Evolutionary conservation across 2,888 invertebrate genomes (phyloP).

Genomic region (Unio pictorum): DNA sequence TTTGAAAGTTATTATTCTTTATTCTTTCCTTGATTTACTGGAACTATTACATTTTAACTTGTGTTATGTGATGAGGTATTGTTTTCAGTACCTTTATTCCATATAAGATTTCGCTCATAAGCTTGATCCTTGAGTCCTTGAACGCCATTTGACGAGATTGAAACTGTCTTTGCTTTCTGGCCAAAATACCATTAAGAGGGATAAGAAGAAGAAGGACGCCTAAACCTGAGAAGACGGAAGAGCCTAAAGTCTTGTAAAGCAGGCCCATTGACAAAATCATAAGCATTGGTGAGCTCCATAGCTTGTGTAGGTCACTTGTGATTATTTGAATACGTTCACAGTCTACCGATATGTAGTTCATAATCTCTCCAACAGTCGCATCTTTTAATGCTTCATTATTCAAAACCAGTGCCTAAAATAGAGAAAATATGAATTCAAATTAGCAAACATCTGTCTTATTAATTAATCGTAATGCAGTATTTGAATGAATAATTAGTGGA

Average conservation of each 20-base stretch:
- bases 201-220: constrained; percentile 94
- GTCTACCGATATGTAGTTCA: constrained; percentile 71
- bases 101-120: constrained; percentile 64
- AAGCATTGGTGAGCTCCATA: constrained; percentile 81
- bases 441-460: too few species aligned
- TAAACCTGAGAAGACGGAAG: constrained; percentile 88
- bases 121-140: constrained; percentile 63
- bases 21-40: too few species aligned
- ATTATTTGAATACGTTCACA: constrained; percentile 69
- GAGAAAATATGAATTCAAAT: not conserved
- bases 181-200: constrained; percentile 69
- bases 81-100: constrained; percentile 64
- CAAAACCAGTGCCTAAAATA: constrained; percentile 65
- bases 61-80: constrained; percentile 5
- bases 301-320: constrained; percentile 49
- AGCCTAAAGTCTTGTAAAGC: constrained; percentile 73
- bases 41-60: too few species aligned
- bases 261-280: constrained; percentile 84
- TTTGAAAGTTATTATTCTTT: too few species aligned
- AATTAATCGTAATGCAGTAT: too few species aligned
- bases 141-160: constrained; percentile 63
- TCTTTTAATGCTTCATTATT: constrained; percentile 65
- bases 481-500: too few species aligned
- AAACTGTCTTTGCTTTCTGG: constrained; percentile 61
- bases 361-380: constrained; percentile 70